These are phyloP conservation scores for Bombus impatiens DNA, from an alignment of 1,140 invertebrate species.

Conservation along the genomic window DNA sequence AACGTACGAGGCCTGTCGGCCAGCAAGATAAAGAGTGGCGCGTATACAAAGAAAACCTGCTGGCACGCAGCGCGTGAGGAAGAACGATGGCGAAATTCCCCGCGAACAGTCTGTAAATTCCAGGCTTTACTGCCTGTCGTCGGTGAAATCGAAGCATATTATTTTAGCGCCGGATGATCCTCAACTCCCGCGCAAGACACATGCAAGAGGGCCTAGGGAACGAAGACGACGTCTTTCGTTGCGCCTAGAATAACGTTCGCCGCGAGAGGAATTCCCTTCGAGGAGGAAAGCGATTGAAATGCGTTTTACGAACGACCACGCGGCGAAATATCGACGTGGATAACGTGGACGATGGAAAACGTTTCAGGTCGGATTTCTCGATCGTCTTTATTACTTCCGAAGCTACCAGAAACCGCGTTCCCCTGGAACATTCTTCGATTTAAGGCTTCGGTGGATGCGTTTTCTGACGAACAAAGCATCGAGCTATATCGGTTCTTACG, in stretches of 20 bases:
- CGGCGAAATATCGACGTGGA: too few species aligned
- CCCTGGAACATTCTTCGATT: too few species aligned
- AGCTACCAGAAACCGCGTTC: too few species aligned
- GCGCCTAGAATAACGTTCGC: neutral
- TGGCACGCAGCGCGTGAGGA: conserved; percentile 44
- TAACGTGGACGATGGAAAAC: neutral
- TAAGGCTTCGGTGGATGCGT: too few species aligned
- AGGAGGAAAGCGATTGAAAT: neutral
- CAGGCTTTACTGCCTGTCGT: conserved; percentile 45
- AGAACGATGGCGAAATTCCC: conserved; percentile 47
- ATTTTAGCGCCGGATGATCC: conserved; percentile 43
- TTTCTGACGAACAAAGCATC: too few species aligned
- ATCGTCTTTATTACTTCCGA: neutral
- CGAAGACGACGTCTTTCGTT: neutral
- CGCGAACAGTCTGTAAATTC: conserved; percentile 38
- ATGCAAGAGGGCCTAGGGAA: neutral
- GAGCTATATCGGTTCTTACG: too few species aligned
- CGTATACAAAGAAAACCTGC: conserved; percentile 31
- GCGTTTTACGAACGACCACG: neutral
- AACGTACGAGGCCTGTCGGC: conserved; percentile 10
- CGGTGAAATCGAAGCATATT: conserved; percentile 55
- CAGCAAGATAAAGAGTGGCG: conserved; percentile 17
- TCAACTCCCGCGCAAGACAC: too few species aligned
- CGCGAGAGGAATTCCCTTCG: neutral
- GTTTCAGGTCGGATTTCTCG: too few species aligned